Base-by-base conservation (phyloP, 2,888 invertebrate genomes). In the Oithona nana region DNA sequence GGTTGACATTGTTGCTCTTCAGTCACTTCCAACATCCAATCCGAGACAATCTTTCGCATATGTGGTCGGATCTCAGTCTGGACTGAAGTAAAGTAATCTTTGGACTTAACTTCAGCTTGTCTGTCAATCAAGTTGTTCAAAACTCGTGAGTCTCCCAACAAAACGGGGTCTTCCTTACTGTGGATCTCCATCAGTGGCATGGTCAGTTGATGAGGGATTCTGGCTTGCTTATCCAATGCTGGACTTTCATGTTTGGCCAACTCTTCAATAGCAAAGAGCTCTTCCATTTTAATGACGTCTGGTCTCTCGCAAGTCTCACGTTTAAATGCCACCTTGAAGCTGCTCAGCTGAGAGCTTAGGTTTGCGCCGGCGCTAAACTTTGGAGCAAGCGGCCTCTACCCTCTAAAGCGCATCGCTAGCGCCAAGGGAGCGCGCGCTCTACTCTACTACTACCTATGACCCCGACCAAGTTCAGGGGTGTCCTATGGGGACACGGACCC, bases 1-100 rank as follows among this genome's bases (percentile, higher is more conserved):
- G 89, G 88, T 75, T 92, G 90, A 72, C 90, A 88, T 70, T 83
- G 82, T 72, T 89, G 87, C 72, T 90, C 92, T 72, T 89, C 89
- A 76, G 92, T 93, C 68, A 95, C 89, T 93, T 59, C 86, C 65
- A 84, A 75, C 87, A 88, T 87, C 87, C 87, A 88, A 63, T 83
- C 82, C 22, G 84, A 81, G 65, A 87, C 85, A 66, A 86, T 82
- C 74, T 84, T 84, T 69, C 87, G 75, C 86, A 87, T 87, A 72
- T 81, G 85, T 8, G 86, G 86, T 71, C 83, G 80, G 67, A 88
- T 78, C 63, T 78, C 79, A 72, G 85, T 85, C 61, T 84, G 79
- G 68, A 79, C 77, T 69, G 77, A 75, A 66, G 72, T 54, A 71
- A 83, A 82, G 74, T 83, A 86, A 74, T 84, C 29, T 16, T 22